Evolutionary conservation across 2,888 invertebrate genomes (phyloP), one percentile per base, ranked within the genome.

Genomic region (Thumatha senex): DNA sequence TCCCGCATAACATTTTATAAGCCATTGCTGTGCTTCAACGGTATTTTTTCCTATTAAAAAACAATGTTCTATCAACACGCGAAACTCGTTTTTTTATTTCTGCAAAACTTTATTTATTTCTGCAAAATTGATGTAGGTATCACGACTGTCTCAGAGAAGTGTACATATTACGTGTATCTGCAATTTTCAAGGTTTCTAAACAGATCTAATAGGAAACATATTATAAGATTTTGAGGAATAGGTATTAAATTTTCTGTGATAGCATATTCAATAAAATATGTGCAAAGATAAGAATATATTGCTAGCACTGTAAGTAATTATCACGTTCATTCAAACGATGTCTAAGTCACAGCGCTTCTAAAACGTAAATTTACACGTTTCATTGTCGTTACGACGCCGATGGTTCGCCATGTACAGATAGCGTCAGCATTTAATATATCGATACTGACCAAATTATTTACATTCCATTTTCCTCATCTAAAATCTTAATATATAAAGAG

Each of bases 401-500:
- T 7, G 31, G 34, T 15, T 24, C 54, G 49, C 52, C 63, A 52
- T 60, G 66, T 55, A 46, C 29, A 41, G 30, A 52, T 54, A 39
- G 51, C 63, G 77, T 83, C 84, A 80, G 78, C 80, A 42, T 69
- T 67, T 67, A 62, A 56, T 63, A 53, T 54, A 29, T 24, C 47
- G 56, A 54, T 58, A 56, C 51, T 57, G 55, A 54, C 42, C 49
- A 36, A 50, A 46, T 57, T 62, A 61, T 69, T 67, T 64, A 56
- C 57, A 51, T 58, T 67, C 51, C 65, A 61, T 78, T 80, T 80
- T 80, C 72, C 81, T 77, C 60, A 60, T 59, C 61, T 68, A 63
- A 66, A 67, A 69, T 71, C 61, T 11, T 49, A 54, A 74, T 87
- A 89, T 86, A 88, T 79, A 85, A 80, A 78, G 74, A 72, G 72